Evolutionary conservation across 1,140 invertebrate species (phyloP), one percentile per base, ranked within the genome.

Genomic region (Drosophila virilis): DNA sequence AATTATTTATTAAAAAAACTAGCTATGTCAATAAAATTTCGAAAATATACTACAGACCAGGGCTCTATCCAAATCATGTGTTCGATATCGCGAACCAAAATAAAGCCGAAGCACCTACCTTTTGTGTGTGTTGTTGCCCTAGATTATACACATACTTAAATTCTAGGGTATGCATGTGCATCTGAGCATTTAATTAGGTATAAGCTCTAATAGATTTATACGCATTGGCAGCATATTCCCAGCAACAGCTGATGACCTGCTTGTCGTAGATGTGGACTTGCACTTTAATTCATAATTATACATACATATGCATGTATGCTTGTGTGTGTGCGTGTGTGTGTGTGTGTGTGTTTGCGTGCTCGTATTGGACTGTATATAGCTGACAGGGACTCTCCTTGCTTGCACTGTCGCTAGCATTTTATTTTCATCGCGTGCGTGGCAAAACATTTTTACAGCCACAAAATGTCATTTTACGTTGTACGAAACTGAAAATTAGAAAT

Each of bases 361-460:
- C 13, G 22, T 28, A 9, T 13, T 8, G 42, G 42, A 8, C 15
- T 45, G 42, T 45, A 45, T 45, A 15, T n/a, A 6, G 46, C 9
- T 32, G 22, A 7, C 22, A n/a, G 46, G 55, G 52, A 76, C 69
- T 80, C 55, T 60, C 64, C 70, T 66, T 69, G 51, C 75, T 61
- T 88, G 68, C 79, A 83, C 68, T 88, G 82, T 66, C 79, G 76
- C 78, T 82, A 64, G 66, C 54, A 58, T 70, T 83, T 74, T 68
- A 52, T 35, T 37, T 83, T 68, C 55, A 74, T 88, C 77, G 83
- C 83, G 83, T 88, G 83, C 84, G 84, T 83, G 78, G 72, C 71
- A 71, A 69, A 80, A 54, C 84, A 79, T 74, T 88, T 88, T 88
- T 80, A 88, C 78, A 80, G 69, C 66, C 83, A 86, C 83, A 88